Evolutionary conservation across 2,113 vertebrate genomes (phyloP), one percentile per base, ranked within the genome.

Genomic region (Miniopterus natalensis): DNA sequence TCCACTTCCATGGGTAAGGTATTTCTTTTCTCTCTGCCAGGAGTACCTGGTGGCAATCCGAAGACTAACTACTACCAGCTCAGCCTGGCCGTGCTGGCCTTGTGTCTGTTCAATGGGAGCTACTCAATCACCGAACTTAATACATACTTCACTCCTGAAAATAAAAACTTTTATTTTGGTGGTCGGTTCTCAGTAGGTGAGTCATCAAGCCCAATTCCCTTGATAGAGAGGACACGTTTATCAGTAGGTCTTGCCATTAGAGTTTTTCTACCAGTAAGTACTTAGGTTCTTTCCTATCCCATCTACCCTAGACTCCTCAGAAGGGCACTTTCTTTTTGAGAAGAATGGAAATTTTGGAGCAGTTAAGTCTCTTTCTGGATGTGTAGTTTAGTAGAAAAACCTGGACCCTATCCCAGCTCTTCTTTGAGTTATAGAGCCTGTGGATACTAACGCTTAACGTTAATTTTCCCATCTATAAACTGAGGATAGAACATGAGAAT

Each of bases 31-130:
- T 80, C 70, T 83, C 66, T 88, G 18, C 49, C 57, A 94, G 89
- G 20, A 92, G 7, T 8, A 2, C 73, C 36, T 6, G 0, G 40
- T 1, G 91, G n/a, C 49, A 91, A n/a, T 25, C 96, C 97, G 0
- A 55, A 97, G 49, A 97, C 96, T 14, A 95, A 36, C 85, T 96
- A 94, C 42, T 98, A 97, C 65, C 96, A 98, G 81, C 70, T 98
- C 36, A 71, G 96, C 57, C 23, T 96, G 85, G 86, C 71, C 0
- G 25, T 97, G 11, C 17, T 98, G 68, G 61, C 96, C 23, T 88
- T 98, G 66, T 98, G 97, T 79, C 83, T 96, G 55, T 79, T 93
- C 40, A 63, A 51, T 0, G 90, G 95, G 0, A 71, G 0, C 3
- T 95, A 96, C 36, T 92, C 94, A 59, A 1, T 71, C 18, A 12